Conservation (phyloP, 2,888 invertebrate species). For the Amphipyra tragopoginis region DNA sequence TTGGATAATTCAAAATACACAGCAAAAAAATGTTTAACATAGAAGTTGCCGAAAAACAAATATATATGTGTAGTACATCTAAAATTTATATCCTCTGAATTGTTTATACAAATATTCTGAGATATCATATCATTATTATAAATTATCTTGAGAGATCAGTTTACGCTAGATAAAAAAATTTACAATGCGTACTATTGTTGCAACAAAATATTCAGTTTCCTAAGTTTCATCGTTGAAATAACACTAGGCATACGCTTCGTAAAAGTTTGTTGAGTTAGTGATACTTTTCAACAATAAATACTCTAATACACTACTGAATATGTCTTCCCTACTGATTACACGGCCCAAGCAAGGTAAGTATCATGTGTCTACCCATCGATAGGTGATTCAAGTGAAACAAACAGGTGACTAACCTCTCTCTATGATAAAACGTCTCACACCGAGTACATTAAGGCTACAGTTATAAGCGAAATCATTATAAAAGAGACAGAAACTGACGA, state of each 20-base stretch:
- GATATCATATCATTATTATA: slow-evolving; percentile 87
- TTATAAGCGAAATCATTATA: slow-evolving; percentile 68
- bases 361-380: slow-evolving; percentile 68
- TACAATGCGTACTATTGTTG: slow-evolving; percentile 85
- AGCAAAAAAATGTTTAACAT: slow-evolving; percentile 78
- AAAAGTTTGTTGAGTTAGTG: slow-evolving; percentile 77
- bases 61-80: slow-evolving; percentile 80
- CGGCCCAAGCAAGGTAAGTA: slow-evolving; percentile 80
- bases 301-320: slow-evolving; percentile 85
- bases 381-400: slow-evolving; percentile 66
- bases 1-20: slow-evolving; percentile 81
- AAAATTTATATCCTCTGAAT: slow-evolving; percentile 85
- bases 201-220: slow-evolving; percentile 79
- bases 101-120: slow-evolving; percentile 87
- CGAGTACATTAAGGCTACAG: slow-evolving; percentile 64
- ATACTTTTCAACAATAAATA: slow-evolving; percentile 83
- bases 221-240: slow-evolving; percentile 81
- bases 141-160: slow-evolving; percentile 89
- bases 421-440: slow-evolving; percentile 65
- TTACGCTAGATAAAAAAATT: slow-evolving; percentile 88
- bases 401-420: slow-evolving; percentile 66
- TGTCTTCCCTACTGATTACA: slow-evolving; percentile 82
- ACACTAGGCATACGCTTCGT: slow-evolving; percentile 81
- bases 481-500: slow-evolving; percentile 62
- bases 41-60: slow-evolving; percentile 82